Base-by-base conservation (phyloP, 2,888 invertebrate genomes). In the Acholoe squamosa region DNA sequence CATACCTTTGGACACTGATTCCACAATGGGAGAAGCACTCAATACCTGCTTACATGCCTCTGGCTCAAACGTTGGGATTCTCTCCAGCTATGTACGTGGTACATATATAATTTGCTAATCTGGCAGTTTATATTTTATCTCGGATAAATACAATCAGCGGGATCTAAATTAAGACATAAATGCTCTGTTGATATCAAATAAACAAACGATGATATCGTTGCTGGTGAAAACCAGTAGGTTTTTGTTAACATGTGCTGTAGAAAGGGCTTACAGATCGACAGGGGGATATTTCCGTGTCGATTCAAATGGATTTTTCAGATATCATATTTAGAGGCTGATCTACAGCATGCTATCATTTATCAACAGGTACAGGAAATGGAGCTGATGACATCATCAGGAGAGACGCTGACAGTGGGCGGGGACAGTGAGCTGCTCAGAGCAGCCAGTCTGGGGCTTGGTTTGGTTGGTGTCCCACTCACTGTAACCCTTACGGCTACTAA, bases 311-410 rank as follows among this genome's bases (percentile, higher is more conserved):
- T n/a, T n/a, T n/a, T n/a, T n/a, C 43, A 43, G 3, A 43, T 43
- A 43, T 43, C 43, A n/a, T 43, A 10, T 19, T 12, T 3, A 61
- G 19, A 61, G 61, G n/a, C 19, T 19, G n/a, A 12, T 22, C 19
- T 61, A n/a, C 19, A 61, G n/a, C n/a, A n/a, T 7, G 14, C 7
- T 67, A 16, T 67, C n/a, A 16, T 71, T 7, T 28, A 0, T 22
- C 28, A 71, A 14, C 71, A 71, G 71, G 71, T 28, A 14, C n/a
- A 71, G 71, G n/a, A 71, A 28, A 28, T 71, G 71, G 71, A 71
- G 71, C 5, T 71, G 25, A 71, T 71, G 71, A 71, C 31, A 25
- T 71, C 71, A 71, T n/a, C 25, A 25, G 71, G 71, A 28, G 28
- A 71, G 28, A 71, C 71, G 3, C 5, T 71, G 71, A 71, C 25